phyloP scores from a whole-genome alignment of 1,140 invertebrate genomes.

The Venustaconcha ellipsiformis region DNA sequence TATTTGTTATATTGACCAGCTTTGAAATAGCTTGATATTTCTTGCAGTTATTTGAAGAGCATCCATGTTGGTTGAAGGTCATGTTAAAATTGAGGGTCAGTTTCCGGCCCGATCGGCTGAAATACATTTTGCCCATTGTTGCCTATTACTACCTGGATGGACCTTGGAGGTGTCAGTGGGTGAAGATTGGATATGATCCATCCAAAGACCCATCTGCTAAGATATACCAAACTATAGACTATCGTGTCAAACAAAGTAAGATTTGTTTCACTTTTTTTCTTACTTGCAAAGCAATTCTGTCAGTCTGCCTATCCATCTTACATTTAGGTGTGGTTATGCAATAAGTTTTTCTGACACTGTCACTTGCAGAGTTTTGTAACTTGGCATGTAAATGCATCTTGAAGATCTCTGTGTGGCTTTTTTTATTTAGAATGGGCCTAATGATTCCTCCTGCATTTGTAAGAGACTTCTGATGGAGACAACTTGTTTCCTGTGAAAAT shows the following conservation, averaged over 20 bases:
- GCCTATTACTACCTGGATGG: conserved; percentile 89
- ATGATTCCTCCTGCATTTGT: too few species aligned
- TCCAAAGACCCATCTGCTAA: conserved; percentile 80
- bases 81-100: conserved; percentile 76
- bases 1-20: not conserved
- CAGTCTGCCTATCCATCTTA: too few species aligned
- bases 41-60: conserved; percentile 68
- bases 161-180: conserved; percentile 90
- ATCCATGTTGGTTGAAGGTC: conserved; percentile 88
- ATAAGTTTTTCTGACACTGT: too few species aligned
- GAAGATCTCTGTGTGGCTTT: too few species aligned
- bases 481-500: too few species aligned
- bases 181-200: conserved; percentile 88
- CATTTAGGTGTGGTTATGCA: too few species aligned
- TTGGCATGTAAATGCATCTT: too few species aligned
- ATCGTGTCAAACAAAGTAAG: conserved; percentile 77
- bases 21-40: not conserved
- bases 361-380: too few species aligned
- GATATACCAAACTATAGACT: conserved; percentile 89
- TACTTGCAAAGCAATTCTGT: too few species aligned
- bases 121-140: conserved; percentile 83
- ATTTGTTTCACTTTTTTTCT: too few species aligned
- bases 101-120: conserved; percentile 69
- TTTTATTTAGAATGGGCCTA: too few species aligned
- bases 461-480: too few species aligned